Percentiles rank a stretch among this genome's conserved stretches.
phyloP scores from a whole-genome alignment of 2,888 invertebrate species.

The Salpingus planirostris region DNA sequence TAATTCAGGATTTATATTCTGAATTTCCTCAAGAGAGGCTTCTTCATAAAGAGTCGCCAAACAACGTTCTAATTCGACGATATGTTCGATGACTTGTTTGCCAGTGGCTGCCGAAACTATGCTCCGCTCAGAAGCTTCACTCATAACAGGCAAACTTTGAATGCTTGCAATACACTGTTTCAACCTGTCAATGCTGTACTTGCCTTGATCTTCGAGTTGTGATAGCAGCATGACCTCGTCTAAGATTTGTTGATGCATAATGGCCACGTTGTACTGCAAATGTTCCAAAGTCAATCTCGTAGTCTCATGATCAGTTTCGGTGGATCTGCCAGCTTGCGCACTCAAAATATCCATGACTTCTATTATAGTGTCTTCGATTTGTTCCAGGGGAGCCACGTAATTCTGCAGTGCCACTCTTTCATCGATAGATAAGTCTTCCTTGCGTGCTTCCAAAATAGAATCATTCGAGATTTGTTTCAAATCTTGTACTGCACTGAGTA shows the following conservation, averaged over 20 bases:
- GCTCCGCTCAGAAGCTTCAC: slow-evolving; percentile 17
- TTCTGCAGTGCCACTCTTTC: slow-evolving; percentile 40
- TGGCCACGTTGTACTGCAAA: slow-evolving; percentile 32
- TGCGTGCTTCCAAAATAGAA: slow-evolving; percentile 39
- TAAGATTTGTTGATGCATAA: slow-evolving; percentile 32
- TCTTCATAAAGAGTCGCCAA: slow-evolving; percentile 29
- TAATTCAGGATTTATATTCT: slow-evolving; percentile 27
- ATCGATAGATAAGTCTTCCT: slow-evolving; percentile 40
- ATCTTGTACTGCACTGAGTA: slow-evolving; percentile 36
- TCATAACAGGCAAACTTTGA: slow-evolving; percentile 29
- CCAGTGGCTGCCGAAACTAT: slow-evolving; percentile 18
- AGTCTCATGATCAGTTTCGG: slow-evolving; percentile 4
- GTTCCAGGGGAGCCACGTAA: slow-evolving; percentile 46
- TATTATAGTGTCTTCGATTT: slow-evolving; percentile 47
- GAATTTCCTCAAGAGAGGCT: slow-evolving; percentile 23
- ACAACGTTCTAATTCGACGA: slow-evolving; percentile 29
- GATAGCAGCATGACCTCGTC: slow-evolving; percentile 28
- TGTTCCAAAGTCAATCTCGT: slow-evolving; percentile 20
- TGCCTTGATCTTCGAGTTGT: slow-evolving; percentile 10
- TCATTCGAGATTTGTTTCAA: slow-evolving; percentile 44
- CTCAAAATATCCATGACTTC: slow-evolving; percentile 40
- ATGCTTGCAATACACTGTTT: slow-evolving; percentile 31
- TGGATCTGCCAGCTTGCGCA: slow-evolving; percentile 14
- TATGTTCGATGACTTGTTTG: slow-evolving; percentile 24
- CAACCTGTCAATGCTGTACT: slow-evolving; percentile 26